Base-by-base conservation (phyloP, 2,113 vertebrate genomes). In the Raphicerus campestris region DNA sequence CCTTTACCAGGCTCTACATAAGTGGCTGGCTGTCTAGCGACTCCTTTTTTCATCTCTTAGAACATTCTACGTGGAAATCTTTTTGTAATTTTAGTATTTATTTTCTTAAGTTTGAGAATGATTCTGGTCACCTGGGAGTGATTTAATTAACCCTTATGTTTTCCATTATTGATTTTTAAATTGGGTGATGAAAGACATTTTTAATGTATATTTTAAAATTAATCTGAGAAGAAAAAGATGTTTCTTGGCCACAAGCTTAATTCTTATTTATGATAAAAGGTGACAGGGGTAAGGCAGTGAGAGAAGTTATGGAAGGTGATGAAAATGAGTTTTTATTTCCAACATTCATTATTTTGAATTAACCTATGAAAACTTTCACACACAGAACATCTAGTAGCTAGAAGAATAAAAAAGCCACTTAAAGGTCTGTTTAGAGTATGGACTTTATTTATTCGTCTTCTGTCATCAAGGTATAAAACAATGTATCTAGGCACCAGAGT, bases 81-180 rank as follows among this genome's bases (percentile, higher is more conserved):
- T 92, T 86, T 61, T 88, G 10, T 81, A 75, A 88, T 70, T 63
- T 93, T 53, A 19, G 16, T 66, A 66, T 82, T 88, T 96, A 83
- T 92, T 93, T 93, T 93, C 55, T 94, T 63, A 92, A 70, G 86
- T 95, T 84, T 93, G 56, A 93, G 70, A 91, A 93, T 85, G 83
- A 80, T 93, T 84, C 47, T 88, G 51, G 39, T 92, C 51, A 56
- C 32, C 39, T 26, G 47, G 28, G 42, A 28, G 24, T 70, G 81
- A 97, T 58, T 85, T 87, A 35, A 94, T 92, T 30, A 94, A 94
- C 42, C 5, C 35, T 83, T 51, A 85, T 14, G 11, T 39, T 92
- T 96, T 87, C 42, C 63, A 42, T 53, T 87, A 78, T 47, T 81
- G 30, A 66, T 93, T 88, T 93, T 93, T 80, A 95, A 95, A 83